Percentiles rank a stretch among this genome's conserved stretches.
Conservation (phyloP, 2,888 invertebrate species). For the Nomada flava region DNA sequence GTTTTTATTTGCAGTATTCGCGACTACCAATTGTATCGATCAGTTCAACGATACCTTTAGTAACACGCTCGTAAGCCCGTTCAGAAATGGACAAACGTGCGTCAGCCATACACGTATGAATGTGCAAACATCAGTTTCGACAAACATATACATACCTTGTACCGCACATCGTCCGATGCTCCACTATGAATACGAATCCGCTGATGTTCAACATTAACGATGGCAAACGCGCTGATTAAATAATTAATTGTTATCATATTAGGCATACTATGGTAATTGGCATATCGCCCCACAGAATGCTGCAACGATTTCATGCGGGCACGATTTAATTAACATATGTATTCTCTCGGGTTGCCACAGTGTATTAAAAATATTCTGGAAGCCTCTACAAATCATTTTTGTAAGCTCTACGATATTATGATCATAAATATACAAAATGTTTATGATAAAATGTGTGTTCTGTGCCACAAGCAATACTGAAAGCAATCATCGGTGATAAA, state of each 20-base stretch:
- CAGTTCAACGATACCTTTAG: conserved; percentile 16
- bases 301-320: neutral
- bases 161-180: conserved; percentile 8
- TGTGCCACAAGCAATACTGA: no score
- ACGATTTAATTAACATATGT: neutral
- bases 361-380: no score
- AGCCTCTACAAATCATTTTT: no score
- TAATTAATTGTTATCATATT: conserved; percentile 48
- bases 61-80: conserved; percentile 42
- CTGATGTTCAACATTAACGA: conserved; percentile 27
- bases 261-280: neutral
- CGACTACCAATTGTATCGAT: conserved; percentile 22
- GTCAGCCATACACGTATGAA: conserved; percentile 63
- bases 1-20: neutral
- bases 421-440: no score
- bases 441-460: no score
- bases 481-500: no score
- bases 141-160: conserved; percentile 41
- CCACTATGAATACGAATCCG: conserved; percentile 1
- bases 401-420: no score
- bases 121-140: conserved; percentile 55
- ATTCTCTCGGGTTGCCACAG: neutral
- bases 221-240: conserved; percentile 48
- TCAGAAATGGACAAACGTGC: conserved; percentile 57
- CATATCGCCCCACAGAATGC: neutral